Base-by-base conservation (phyloP, 2,888 invertebrate species). In the Erebia aethiops region DNA sequence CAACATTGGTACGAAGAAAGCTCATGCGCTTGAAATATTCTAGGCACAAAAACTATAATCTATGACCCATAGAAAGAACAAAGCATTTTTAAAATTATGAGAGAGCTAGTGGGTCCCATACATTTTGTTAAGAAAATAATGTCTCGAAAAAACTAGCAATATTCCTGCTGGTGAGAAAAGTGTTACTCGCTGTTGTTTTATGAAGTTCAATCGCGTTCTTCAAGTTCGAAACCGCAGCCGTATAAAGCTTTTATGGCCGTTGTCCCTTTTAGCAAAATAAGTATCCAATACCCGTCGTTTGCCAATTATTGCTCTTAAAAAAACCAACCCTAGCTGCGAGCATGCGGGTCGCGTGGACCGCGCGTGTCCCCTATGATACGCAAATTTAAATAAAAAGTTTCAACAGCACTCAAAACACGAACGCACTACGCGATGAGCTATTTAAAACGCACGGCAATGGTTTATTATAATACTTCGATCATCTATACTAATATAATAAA, bases 351-450 rank as follows among this genome's bases (percentile, higher is more conserved):
- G 90, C 87, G 92, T 92, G 92, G 78, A 70, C 52, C 52, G 82
- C 91, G 88, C 91, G 92, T 92, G 92, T 88, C 91, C 90, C 91
- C 82, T 88, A 91, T 92, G 82, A 80, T 81, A 87, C 86, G 87
- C 87, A 84, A 90, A 90, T 91, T 89, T 86, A 80, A 87, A 74
- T 75, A 77, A 76, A 88, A 87, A 87, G 80, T 81, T 81, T 84
- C 79, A 84, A 82, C 80, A 82, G 84, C 84, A 84, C 87, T 87
- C 80, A 79, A 86, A 83, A 82, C 84, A 82, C 77, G 82, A 77
- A 82, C 81, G 78, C 82, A 83, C 56, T 57, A 71, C 76, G 77
- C 81, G 82, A 87, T 84, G 83, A 82, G 78, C 78, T 77, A 69
- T 71, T 71, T 74, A 80, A 81, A 82, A 57, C 81, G 79, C 72